Evolutionary conservation across 2,113 vertebrate species (phyloP).

Genomic region (Alligator mississippiensis): DNA sequence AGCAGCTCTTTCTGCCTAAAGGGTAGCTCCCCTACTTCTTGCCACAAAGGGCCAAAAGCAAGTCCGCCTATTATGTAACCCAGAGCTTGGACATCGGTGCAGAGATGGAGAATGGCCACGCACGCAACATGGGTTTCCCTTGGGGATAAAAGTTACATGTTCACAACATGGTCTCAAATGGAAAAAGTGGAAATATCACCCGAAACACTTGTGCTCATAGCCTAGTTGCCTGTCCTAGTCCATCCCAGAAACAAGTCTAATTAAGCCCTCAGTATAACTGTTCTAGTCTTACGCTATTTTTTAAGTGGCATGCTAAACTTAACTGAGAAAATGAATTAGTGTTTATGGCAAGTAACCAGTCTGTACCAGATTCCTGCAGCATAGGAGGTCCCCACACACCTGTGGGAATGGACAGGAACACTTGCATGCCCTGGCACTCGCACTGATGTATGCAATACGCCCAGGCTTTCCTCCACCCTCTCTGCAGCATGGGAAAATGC

Average conservation of each 20-base stretch:
- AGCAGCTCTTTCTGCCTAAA: not conserved
- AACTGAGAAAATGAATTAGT: not conserved
- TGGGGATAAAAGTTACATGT: not conserved
- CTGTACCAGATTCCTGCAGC: not conserved
- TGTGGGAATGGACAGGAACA: not conserved
- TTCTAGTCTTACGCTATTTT: not conserved
- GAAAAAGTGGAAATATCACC: not conserved
- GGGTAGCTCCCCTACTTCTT: conserved; percentile 32
- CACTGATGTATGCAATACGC: not conserved
- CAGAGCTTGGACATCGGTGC: conserved; percentile 41
- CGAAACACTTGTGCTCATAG: not conserved
- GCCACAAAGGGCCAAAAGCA: conserved; percentile 35
- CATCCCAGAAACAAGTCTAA: not conserved
- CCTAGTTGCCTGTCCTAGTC: not conserved
- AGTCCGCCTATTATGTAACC: not conserved
- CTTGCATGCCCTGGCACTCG: not conserved
- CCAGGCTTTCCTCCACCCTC: not conserved
- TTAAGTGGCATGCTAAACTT: not conserved
- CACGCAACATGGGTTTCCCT: not conserved
- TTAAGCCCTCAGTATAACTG: not conserved
- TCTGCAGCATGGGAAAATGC: not conserved
- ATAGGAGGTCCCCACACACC: not conserved
- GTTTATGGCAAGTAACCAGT: not conserved
- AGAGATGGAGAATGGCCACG: not conserved
- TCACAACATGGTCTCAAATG: not conserved